phyloP scores from a whole-genome alignment of 2,888 invertebrate species.

The Ormyrus labotus region DNA sequence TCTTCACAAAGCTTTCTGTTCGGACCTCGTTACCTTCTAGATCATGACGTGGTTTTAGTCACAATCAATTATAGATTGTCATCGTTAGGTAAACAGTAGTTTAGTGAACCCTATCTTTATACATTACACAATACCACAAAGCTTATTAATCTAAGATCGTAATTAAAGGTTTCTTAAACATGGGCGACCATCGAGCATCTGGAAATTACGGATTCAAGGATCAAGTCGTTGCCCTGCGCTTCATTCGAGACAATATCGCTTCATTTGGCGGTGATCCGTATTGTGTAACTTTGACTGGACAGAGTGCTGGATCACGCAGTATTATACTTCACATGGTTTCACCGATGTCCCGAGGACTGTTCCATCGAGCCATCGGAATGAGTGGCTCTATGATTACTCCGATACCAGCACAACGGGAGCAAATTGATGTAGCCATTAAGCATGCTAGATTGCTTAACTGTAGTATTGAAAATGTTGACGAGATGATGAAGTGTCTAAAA shows the following conservation, averaged over 20 bases:
- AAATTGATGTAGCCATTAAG: slow-evolving; percentile 79
- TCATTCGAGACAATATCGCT: slow-evolving; percentile 81
- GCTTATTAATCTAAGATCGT: slow-evolving; percentile 41
- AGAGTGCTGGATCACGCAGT: slow-evolving; percentile 75
- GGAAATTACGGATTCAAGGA: slow-evolving; percentile 85
- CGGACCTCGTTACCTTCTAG: too few species aligned
- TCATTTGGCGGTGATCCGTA: slow-evolving; percentile 83
- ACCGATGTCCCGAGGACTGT: slow-evolving; percentile 82
- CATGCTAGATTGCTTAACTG: slow-evolving; percentile 81
- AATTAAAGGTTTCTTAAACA: slow-evolving; percentile 78
- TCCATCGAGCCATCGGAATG: slow-evolving; percentile 83
- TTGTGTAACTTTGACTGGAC: slow-evolving; percentile 81
- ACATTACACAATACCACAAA: not conserved
- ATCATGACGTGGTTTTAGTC: too few species aligned
- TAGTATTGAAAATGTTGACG: slow-evolving; percentile 76
- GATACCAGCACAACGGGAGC: slow-evolving; percentile 77
- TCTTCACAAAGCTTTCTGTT: too few species aligned
- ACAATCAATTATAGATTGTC: slow-evolving; percentile 67
- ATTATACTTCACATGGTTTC: slow-evolving; percentile 76
- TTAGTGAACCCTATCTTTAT: not conserved
- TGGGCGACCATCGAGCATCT: slow-evolving; percentile 80
- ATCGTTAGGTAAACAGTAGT: slow-evolving; percentile 64
- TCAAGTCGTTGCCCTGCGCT: slow-evolving; percentile 82
- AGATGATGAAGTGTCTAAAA: slow-evolving; percentile 80
- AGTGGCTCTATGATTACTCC: slow-evolving; percentile 81